A percentile compares a stretch with the other conserved stretches of the same genome.
phyloP scores from a whole-genome alignment of 2,113 vertebrate genomes.

The Plecotus auritus region DNA sequence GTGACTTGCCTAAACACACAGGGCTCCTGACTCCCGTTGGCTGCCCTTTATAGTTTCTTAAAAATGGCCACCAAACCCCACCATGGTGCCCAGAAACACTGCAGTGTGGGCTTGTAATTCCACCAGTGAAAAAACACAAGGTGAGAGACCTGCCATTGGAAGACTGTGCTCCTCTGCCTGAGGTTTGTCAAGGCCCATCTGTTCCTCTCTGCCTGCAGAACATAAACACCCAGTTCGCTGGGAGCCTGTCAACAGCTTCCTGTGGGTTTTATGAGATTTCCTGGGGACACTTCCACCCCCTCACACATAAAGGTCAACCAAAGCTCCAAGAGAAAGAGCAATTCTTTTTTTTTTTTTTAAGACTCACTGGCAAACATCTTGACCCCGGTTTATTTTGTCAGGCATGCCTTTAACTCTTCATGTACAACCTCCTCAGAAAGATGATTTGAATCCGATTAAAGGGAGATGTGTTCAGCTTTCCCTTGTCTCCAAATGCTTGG shows the following conservation, averaged over 20 bases:
- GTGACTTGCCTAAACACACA: not conserved
- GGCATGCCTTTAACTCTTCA: not conserved
- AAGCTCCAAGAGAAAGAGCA: not conserved
- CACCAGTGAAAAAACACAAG: not conserved
- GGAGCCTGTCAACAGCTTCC: conserved; percentile 47
- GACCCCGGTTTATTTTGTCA: not conserved
- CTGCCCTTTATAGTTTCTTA: not conserved
- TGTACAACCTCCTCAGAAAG: not conserved
- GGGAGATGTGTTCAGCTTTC: not conserved
- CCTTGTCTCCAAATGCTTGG: not conserved
- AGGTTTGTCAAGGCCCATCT: not conserved
- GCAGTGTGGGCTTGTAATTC: not conserved
- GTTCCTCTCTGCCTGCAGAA: not conserved
- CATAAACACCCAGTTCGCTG: conserved; percentile 18
- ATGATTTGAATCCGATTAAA: not conserved
- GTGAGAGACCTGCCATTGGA: not conserved
- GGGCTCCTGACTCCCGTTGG: not conserved
- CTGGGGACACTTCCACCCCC: conserved; percentile 49
- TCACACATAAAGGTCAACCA: conserved; percentile 43
- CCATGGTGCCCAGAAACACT: not conserved
- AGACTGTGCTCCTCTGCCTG: not conserved
- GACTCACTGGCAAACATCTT: not conserved
- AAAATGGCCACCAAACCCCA: not conserved
- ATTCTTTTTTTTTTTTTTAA: not conserved
- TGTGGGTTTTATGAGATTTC: conserved; percentile 54